phyloP scores from a whole-genome alignment of 2,888 invertebrate genomes.

The Ptilodon capucinus region DNA sequence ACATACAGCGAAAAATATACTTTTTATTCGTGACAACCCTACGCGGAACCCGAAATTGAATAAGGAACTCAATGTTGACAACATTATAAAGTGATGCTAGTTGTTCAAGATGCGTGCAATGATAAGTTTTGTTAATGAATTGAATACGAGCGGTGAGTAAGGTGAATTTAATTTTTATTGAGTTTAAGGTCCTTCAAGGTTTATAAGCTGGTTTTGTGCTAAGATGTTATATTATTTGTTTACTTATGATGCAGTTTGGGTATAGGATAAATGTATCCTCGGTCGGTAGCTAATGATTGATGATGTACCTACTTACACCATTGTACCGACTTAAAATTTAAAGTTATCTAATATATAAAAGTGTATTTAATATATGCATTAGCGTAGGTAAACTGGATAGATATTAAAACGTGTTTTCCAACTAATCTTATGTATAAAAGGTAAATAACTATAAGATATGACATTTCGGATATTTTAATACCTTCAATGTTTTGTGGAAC shows the following conservation, averaged over 20 bases:
- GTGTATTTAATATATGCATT: too few relatives aligned
- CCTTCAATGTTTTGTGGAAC: too few relatives aligned
- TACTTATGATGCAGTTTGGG: too few relatives aligned
- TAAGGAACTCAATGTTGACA: slow-evolving; percentile 29
- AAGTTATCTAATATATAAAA: too few relatives aligned
- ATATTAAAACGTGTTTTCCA: neutral
- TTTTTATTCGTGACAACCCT: slow-evolving; percentile 39
- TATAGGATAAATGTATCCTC: too few relatives aligned
- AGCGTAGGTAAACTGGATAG: neutral
- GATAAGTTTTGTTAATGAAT: slow-evolving; percentile 21
- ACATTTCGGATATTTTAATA: too few relatives aligned
- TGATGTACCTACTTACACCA: too few relatives aligned
- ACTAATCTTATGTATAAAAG: neutral
- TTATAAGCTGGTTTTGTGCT: neutral
- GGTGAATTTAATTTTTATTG: neutral
- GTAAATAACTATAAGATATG: neutral
- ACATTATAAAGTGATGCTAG: slow-evolving; percentile 25
- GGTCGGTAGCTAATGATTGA: too few relatives aligned
- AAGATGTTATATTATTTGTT: neutral
- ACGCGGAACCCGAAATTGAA: slow-evolving; percentile 23
- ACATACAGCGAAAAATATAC: slow-evolving; percentile 44
- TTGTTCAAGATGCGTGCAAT: slow-evolving; percentile 31
- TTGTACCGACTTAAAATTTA: neutral
- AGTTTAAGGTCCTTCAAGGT: neutral
- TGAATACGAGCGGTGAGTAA: slow-evolving; percentile 22